phyloP scores from a whole-genome alignment of 64 coral and sea anemone genomes.

The Hydrozoanthus tunicans region DNA sequence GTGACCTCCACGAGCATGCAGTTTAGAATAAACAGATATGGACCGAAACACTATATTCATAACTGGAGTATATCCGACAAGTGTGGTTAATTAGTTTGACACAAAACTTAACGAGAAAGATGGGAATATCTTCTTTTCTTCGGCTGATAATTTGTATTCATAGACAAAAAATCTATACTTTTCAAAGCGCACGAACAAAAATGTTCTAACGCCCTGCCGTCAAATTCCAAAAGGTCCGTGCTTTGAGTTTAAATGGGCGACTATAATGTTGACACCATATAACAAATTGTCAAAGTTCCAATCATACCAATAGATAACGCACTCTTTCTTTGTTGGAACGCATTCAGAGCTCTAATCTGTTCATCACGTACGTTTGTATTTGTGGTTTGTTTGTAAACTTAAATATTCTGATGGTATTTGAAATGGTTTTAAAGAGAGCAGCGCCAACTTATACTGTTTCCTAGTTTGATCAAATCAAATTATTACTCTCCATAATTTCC shows the following conservation, averaged over 20 bases:
- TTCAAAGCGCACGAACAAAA: too few relatives aligned
- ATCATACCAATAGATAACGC: constrained; percentile 14
- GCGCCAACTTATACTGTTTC: too few relatives aligned
- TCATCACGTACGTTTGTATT: too few relatives aligned
- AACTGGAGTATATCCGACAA: not conserved
- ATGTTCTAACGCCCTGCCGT: not conserved
- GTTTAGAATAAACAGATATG: not conserved
- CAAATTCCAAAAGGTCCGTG: not conserved
- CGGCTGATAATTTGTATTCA: not conserved
- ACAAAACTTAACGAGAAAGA: not conserved
- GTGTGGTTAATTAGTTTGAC: not conserved
- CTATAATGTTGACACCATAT: not conserved
- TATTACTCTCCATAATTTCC: too few relatives aligned
- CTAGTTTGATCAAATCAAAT: too few relatives aligned
- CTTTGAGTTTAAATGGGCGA: not conserved
- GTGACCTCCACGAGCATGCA: not conserved
- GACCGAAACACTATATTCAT: not conserved
- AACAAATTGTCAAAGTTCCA: constrained; percentile 5
- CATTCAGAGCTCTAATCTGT: not conserved
- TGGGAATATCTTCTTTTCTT: not conserved
- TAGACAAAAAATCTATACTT: not conserved
- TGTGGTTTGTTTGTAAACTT: too few relatives aligned
- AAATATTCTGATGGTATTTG: too few relatives aligned
- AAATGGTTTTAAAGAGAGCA: too few relatives aligned
- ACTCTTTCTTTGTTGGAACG: not conserved